phyloP scores from a whole-genome alignment of 2,797 vertebrate species.

The Lepus townsendii region DNA sequence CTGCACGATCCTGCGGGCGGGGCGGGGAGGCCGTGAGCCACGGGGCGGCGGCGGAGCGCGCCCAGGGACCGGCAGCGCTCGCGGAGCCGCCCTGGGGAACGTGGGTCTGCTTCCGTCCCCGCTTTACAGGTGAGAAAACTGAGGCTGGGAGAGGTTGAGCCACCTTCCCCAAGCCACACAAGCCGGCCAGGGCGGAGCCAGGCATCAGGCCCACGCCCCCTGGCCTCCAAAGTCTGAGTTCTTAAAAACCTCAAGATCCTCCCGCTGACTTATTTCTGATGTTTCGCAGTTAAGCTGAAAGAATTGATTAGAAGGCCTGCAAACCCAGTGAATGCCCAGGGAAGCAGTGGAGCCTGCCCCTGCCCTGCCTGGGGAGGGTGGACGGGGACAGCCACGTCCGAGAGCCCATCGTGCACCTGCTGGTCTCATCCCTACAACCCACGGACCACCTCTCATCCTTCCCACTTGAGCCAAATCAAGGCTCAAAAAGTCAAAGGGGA shows the following conservation, averaged over 20 bases:
- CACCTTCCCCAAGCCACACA: neutral
- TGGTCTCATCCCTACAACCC: neutral
- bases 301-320: neutral
- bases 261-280: neutral
- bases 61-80: neutral
- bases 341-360: neutral
- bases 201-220: neutral
- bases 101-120: neutral
- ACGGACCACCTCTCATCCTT: neutral
- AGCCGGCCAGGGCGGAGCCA: neutral
- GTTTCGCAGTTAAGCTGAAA: neutral
- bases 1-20: constrained; percentile 91
- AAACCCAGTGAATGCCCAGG: neutral
- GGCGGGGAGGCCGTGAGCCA: neutral
- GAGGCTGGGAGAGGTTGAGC: neutral
- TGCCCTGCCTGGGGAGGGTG: neutral
- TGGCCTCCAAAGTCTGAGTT: neutral
- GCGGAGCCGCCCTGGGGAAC: neutral
- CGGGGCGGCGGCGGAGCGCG: neutral
- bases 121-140: neutral
- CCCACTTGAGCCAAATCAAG: constrained; percentile 15
- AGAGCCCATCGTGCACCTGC: neutral
- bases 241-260: neutral
- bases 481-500: neutral
- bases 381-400: neutral